Base-by-base conservation (phyloP, 2,797 vertebrate species). In the Ctenopoma multispine region DNA sequence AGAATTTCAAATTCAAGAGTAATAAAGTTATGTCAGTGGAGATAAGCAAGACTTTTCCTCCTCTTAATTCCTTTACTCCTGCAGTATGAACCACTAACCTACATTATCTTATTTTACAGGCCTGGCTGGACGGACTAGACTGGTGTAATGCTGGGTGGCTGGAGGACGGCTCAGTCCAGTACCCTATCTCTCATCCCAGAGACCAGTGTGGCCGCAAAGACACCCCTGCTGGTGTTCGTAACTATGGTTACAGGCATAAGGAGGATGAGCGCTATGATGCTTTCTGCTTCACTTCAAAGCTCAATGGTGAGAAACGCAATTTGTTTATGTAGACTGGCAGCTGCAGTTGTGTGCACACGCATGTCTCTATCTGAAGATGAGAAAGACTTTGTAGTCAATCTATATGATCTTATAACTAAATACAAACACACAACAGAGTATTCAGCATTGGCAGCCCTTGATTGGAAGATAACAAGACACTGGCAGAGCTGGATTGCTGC, bases 61-160 rank as follows among this genome's bases (percentile, higher is more conserved):
- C 51, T 76, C 49, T 70, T 63, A 79, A 69, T 53, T 65, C 64
- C 44, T 77, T 79, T 75, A 81, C 73, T 83, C 55, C 36, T 21
- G 58, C 44, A 69, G 49, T 12, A 5, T 20, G 68, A 56, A 74
- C 79, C 49, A 21, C 63, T 73, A 47, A 68, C 62, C 58, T 54
- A 50, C 54, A 69, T 65, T 79, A 69, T 86, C 63, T 77, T 24
- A 20, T 31, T 66, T 61, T 83, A 84, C 72, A 92, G 91, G 97
- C 97, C 38, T 99, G 97, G 97, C 88, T 96, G 72, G 95, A 97
- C 1, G 97, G 97, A 0, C 86, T 99, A 80, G 96, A 99, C 87
- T 98, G 97, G 97, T 99, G 97, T 89, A 98, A 98, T 15, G 97
- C 97, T 0, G 97, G 97, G 27, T 99, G 97, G 97, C 87, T 99